Percentiles rank a stretch among this genome's conserved stretches.
These are phyloP conservation scores for Lycia hirtaria DNA, from an alignment of 2,888 invertebrate genomes.

Conservation along the genomic window DNA sequence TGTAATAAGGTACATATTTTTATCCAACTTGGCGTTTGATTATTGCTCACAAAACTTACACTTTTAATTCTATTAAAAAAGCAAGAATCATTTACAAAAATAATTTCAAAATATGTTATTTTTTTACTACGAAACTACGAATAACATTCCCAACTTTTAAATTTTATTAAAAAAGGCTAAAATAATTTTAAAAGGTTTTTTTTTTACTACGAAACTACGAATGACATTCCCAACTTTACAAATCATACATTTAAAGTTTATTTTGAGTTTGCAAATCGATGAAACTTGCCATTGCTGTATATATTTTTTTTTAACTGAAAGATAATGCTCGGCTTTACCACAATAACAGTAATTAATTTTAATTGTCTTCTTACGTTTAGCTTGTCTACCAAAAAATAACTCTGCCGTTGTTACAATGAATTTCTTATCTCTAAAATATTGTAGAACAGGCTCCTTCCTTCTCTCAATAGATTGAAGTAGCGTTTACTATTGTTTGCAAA, in stretches of 20 bases:
- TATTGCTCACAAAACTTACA: no score
- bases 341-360: background rate
- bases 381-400: background rate
- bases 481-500: constrained; percentile 55
- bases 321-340: background rate
- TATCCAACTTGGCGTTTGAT: no score
- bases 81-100: background rate
- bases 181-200: background rate
- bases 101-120: background rate
- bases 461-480: constrained; percentile 53
- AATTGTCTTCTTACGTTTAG: constrained; percentile 1
- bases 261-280: constrained; percentile 5
- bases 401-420: constrained; percentile 6
- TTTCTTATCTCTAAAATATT: constrained; percentile 16
- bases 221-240: background rate
- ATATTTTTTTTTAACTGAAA: background rate
- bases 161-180: background rate
- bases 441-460: constrained; percentile 25
- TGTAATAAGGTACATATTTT: no score
- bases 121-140: background rate
- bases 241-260: constrained; percentile 8
- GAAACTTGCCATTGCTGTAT: constrained; percentile 22
- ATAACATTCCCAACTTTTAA: no score
- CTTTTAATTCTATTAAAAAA: background rate
- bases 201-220: background rate